phyloP scores from a whole-genome alignment of 2,888 invertebrate genomes.

The Nephrotoma appendiculata region DNA sequence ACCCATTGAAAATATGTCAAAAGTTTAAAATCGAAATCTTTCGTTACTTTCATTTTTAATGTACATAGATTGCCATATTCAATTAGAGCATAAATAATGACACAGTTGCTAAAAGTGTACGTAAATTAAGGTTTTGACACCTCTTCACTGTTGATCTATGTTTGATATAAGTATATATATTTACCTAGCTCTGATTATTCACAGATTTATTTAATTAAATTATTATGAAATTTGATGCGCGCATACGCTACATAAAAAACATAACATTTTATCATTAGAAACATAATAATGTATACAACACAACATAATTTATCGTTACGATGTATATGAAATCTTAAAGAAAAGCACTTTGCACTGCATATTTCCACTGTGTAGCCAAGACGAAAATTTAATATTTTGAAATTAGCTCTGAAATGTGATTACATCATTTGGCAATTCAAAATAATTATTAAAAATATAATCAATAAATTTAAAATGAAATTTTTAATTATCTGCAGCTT shows the following conservation, averaged over 20 bases:
- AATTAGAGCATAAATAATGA: neutral
- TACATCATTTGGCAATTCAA: neutral
- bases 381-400: neutral
- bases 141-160: neutral
- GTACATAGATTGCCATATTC: neutral
- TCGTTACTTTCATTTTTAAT: neutral
- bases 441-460: neutral
- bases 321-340: neutral
- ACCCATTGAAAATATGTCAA: too few species aligned
- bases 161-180: neutral
- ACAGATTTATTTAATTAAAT: neutral
- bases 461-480: neutral
- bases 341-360: neutral
- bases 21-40: neutral
- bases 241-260: neutral
- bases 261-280: neutral
- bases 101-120: neutral
- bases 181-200: neutral
- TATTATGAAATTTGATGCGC: neutral
- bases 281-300: neutral
- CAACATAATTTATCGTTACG: neutral
- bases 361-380: neutral
- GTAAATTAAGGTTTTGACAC: neutral
- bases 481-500: neutral
- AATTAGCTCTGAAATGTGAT: neutral